Evolutionary conservation across 2,888 invertebrate species (phyloP).

Genomic region (Trichogramma dendrolimi): DNA sequence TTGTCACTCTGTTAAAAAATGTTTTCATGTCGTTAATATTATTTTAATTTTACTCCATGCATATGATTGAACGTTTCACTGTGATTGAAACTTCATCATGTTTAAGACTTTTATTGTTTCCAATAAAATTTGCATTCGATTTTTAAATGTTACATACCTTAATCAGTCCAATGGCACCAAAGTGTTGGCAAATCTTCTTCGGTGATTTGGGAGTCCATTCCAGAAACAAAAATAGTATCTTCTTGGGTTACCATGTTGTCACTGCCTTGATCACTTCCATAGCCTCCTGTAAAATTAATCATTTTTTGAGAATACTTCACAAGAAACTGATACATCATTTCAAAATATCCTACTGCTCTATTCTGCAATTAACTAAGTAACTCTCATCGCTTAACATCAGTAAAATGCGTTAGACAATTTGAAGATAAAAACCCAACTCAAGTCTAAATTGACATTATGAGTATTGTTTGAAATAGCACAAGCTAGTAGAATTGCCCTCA

Average conservation of each 20-base stretch:
- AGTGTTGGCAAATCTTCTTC: conserved; percentile 83
- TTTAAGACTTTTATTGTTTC: not conserved
- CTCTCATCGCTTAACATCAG: conserved; percentile 4
- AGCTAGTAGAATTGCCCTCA: no score
- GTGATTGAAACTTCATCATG: no score
- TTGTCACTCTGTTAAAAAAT: conserved; percentile 73
- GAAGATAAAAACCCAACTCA: not conserved
- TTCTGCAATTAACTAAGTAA: conserved; percentile 15
- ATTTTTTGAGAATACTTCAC: conserved; percentile 10
- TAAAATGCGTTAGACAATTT: conserved; percentile 6
- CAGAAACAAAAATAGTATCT: conserved; percentile 93
- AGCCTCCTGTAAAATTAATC: conserved; percentile 46
- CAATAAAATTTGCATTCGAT: conserved; percentile 18
- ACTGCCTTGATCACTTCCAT: conserved; percentile 57
- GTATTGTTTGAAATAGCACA: no score
- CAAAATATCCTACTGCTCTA: conserved; percentile 28
- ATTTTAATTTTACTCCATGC: no score
- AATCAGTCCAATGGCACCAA: conserved; percentile 93
- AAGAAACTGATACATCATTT: conserved; percentile 20
- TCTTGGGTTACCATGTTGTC: conserved; percentile 83
- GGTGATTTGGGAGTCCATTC: conserved; percentile 78
- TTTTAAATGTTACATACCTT: conserved; percentile 63
- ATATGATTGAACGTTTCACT: no score
- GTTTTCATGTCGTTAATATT: no score
- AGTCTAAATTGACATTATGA: no score